Percentiles rank a stretch among this genome's conserved stretches.
phyloP scores from a whole-genome alignment of 2,888 invertebrate species.

The Seladonia tumulorum region DNA sequence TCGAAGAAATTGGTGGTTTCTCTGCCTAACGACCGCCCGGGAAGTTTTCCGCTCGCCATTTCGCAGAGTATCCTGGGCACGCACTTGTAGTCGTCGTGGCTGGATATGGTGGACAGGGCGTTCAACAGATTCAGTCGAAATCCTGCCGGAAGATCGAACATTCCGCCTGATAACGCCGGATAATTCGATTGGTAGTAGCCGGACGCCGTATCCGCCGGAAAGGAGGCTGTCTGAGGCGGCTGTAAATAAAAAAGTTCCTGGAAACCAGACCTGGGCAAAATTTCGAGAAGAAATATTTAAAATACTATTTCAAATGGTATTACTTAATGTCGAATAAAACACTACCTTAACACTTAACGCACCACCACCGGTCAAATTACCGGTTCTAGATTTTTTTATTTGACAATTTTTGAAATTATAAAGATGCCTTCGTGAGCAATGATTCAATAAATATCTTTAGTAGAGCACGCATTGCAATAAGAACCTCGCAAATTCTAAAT shows the following conservation, averaged over 20 bases:
- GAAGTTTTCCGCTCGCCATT: slow-evolving; percentile 85
- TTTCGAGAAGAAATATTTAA: no score
- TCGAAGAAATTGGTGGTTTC: slow-evolving; percentile 73
- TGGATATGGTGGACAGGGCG: slow-evolving; percentile 87
- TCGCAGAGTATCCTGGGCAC: slow-evolving; percentile 93
- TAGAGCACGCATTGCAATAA: no score
- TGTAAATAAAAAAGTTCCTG: slow-evolving; percentile 43
- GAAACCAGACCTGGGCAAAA: not conserved
- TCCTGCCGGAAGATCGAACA: slow-evolving; percentile 40
- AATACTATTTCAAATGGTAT: no score
- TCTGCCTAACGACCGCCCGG: slow-evolving; percentile 73
- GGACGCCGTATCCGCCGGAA: slow-evolving; percentile 42
- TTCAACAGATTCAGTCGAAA: slow-evolving; percentile 77
- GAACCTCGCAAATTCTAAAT: no score
- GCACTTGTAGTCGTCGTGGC: slow-evolving; percentile 92
- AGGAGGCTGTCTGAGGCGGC: slow-evolving; percentile 33
- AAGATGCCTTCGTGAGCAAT: no score
- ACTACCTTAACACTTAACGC: no score
- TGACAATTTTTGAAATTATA: no score
- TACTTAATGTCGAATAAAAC: no score
- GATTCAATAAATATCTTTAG: no score
- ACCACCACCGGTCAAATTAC: no score
- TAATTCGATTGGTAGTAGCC: slow-evolving; percentile 60
- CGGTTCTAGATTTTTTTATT: no score
- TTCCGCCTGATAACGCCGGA: slow-evolving; percentile 36